These are phyloP conservation scores for Ceyx melanurus DNA, from an alignment of 2,113 vertebrate species.

Conservation along the genomic window DNA sequence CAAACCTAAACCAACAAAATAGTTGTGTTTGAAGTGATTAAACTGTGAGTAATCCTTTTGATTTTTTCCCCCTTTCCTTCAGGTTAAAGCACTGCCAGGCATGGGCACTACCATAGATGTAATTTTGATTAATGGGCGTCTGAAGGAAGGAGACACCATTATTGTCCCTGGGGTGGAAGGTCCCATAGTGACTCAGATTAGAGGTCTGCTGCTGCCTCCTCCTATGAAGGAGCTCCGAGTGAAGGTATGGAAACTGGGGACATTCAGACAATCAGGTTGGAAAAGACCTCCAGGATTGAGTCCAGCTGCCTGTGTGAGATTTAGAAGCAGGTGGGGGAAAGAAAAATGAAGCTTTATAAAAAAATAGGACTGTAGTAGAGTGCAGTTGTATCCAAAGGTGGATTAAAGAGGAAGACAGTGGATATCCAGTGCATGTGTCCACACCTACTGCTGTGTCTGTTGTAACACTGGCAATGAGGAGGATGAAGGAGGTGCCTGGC, in stretches of 20 bases:
- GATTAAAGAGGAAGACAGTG: background rate
- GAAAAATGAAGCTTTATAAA: background rate
- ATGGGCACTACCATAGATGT: constrained; percentile 99
- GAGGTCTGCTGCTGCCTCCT: constrained; percentile 92
- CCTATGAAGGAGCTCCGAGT: constrained; percentile 96
- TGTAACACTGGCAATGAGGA: background rate
- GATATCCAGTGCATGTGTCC: too few relatives aligned
- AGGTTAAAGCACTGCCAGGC: constrained; percentile 97
- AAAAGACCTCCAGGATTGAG: too few relatives aligned
- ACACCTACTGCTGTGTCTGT: background rate
- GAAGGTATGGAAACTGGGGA: constrained; percentile 78
- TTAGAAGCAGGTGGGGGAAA: background rate
- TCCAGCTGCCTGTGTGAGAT: too few relatives aligned
- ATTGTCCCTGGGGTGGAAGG: constrained; percentile 97
- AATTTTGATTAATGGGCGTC: constrained; percentile 91
- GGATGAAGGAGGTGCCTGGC: background rate
- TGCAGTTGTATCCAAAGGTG: background rate
- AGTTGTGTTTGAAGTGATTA: background rate
- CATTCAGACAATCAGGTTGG: too few relatives aligned
- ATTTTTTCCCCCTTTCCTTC: background rate
- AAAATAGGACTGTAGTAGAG: background rate
- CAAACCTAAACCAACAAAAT: background rate
- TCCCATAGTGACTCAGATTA: constrained; percentile 95
- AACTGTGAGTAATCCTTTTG: background rate
- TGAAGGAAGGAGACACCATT: constrained; percentile 94